phyloP scores from a whole-genome alignment of 1,140 invertebrate genomes.

The Muscidifurax raptorellus region DNA sequence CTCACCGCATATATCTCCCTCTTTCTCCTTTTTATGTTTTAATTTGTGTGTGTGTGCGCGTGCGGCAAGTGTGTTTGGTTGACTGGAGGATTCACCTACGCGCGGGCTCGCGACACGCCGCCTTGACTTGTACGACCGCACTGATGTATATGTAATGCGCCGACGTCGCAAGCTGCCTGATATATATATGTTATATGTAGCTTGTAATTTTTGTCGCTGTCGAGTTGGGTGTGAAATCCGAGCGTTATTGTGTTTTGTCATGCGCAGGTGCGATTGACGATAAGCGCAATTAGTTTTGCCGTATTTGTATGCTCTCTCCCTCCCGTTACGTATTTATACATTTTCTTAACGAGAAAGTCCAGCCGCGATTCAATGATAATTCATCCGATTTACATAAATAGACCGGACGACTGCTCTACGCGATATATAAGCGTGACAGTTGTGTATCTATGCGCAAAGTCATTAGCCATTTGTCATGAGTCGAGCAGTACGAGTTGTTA shows the following conservation, averaged over 20 bases:
- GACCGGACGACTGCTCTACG: neutral
- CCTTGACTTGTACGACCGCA: neutral
- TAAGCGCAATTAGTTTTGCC: neutral
- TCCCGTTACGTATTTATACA: no score
- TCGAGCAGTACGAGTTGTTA: neutral
- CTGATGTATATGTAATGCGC: neutral
- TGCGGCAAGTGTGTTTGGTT: conserved; percentile 59
- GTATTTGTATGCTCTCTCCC: neutral
- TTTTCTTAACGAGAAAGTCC: neutral
- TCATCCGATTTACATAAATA: conserved; percentile 17
- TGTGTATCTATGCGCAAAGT: neutral
- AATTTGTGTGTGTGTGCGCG: conserved; percentile 63
- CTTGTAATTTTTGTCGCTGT: neutral
- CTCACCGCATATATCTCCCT: conserved; percentile 22
- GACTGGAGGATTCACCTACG: conserved; percentile 59
- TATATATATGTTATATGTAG: neutral
- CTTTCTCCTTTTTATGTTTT: conserved; percentile 65
- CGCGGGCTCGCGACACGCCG: neutral
- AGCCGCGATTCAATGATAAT: neutral
- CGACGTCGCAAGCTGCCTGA: neutral
- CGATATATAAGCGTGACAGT: neutral
- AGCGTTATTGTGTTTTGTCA: neutral
- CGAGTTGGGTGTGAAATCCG: neutral
- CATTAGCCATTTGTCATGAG: conserved; percentile 34
- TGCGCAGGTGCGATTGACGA: neutral